phyloP scores from a whole-genome alignment of 2,888 invertebrate genomes.

The Lampropteryx suffumata region DNA sequence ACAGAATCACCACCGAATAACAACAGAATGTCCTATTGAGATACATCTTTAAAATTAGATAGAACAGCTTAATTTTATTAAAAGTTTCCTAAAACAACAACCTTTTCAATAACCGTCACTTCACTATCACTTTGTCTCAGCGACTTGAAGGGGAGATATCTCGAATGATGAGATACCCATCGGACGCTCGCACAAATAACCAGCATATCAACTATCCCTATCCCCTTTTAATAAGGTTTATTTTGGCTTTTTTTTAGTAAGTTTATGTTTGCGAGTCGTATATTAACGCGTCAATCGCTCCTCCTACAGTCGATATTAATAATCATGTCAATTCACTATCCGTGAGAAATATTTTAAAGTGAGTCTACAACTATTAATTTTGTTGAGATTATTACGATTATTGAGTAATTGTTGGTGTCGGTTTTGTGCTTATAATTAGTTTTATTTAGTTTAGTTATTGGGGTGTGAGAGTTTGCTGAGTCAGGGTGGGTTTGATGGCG shows the following conservation, averaged over 20 bases:
- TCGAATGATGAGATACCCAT: slow-evolving; percentile 64
- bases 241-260: slow-evolving; percentile 24
- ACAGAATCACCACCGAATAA: no score
- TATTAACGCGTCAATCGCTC: slow-evolving; percentile 78
- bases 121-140: slow-evolving; percentile 76
- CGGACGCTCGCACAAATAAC: slow-evolving; percentile 47
- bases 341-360: slow-evolving; percentile 76
- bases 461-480: slow-evolving; percentile 63
- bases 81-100: slow-evolving; percentile 30
- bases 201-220: slow-evolving; percentile 25
- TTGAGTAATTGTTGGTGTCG: slow-evolving; percentile 72
- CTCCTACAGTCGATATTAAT: slow-evolving; percentile 73
- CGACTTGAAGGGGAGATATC: slow-evolving; percentile 58
- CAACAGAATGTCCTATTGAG: no score
- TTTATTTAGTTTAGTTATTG: slow-evolving; percentile 64
- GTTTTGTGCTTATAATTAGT: slow-evolving; percentile 69
- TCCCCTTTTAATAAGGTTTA: slow-evolving; percentile 23
- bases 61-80: slow-evolving; percentile 14
- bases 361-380: slow-evolving; percentile 72
- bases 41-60: no score
- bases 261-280: slow-evolving; percentile 44
- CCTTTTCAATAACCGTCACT: slow-evolving; percentile 68
- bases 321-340: slow-evolving; percentile 70
- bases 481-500: slow-evolving; percentile 43
- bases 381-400: slow-evolving; percentile 65